A percentile compares a stretch with the other conserved stretches of the same genome.
phyloP scores from a whole-genome alignment of 2,797 vertebrate species.

The Anguilla marmorata region DNA sequence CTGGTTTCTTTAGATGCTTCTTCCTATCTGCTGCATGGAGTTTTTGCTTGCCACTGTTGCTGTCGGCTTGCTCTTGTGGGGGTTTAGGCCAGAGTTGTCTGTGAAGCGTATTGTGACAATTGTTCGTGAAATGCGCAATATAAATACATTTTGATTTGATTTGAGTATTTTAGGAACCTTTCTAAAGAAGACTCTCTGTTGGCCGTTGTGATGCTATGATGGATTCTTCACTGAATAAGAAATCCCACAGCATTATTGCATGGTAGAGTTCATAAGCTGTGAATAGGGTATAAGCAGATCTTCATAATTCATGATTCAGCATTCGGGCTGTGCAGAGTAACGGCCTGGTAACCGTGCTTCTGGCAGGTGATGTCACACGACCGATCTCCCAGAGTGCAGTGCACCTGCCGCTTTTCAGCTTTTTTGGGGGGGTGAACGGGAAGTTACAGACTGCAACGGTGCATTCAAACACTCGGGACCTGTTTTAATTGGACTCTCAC shows the following conservation, averaged over 20 bases:
- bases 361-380: background rate
- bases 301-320: background rate
- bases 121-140: no score
- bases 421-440: background rate
- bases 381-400: background rate
- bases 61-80: no score
- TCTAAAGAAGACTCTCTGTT: no score
- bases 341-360: background rate
- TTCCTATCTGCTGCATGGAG: no score
- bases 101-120: no score
- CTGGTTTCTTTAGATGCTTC: no score
- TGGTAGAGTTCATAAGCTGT: background rate
- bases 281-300: background rate
- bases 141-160: no score
- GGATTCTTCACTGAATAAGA: background rate
- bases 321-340: background rate
- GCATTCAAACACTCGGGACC: background rate
- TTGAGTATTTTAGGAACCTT: no score
- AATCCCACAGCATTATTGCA: background rate
- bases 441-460: background rate
- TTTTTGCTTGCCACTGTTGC: no score
- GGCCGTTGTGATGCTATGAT: background rate
- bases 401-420: background rate
- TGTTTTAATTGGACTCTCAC: background rate
- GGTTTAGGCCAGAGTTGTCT: no score